These are phyloP conservation scores for Leucophora obtusa DNA, from an alignment of 2,888 invertebrate genomes.

Conservation along the genomic window DNA sequence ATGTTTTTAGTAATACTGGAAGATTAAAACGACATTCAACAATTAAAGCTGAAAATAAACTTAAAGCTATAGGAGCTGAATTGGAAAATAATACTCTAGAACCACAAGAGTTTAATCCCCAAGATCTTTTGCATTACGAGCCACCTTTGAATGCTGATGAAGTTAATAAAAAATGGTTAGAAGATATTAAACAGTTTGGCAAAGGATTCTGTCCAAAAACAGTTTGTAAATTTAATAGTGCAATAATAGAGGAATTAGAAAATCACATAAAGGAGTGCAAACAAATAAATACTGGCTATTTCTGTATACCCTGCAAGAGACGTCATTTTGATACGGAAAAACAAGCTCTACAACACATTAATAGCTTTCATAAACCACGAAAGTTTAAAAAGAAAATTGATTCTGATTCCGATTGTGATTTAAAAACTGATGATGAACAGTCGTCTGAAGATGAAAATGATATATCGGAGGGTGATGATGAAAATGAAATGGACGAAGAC, in stretches of 20 bases:
- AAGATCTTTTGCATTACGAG: conserved; percentile 30
- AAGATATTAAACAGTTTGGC: conserved; percentile 68
- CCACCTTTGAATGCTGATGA: conserved; percentile 13
- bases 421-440: conserved; percentile 65
- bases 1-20: conserved; percentile 71
- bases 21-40: conserved; percentile 74
- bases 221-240: conserved; percentile 72
- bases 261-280: conserved; percentile 73
- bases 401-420: conserved; percentile 69
- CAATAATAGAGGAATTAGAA: conserved; percentile 68
- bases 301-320: conserved; percentile 67
- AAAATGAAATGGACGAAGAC: conserved; percentile 67
- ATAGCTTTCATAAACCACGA: conserved; percentile 58
- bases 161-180: conserved; percentile 51
- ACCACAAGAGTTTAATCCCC: conserved; percentile 12
- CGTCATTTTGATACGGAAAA: conserved; percentile 48
- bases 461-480: conserved; percentile 68
- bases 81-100: conserved; percentile 36
- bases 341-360: conserved; percentile 60
- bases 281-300: conserved; percentile 70
- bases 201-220: conserved; percentile 73
- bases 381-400: no score
- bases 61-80: conserved; percentile 70
- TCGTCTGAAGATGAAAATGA: conserved; percentile 67
- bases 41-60: conserved; percentile 74